Percentiles rank a stretch among this genome's conserved stretches.
Evolutionary conservation across 2,113 vertebrate genomes (phyloP).

Genomic region (Siniperca chuatsi): DNA sequence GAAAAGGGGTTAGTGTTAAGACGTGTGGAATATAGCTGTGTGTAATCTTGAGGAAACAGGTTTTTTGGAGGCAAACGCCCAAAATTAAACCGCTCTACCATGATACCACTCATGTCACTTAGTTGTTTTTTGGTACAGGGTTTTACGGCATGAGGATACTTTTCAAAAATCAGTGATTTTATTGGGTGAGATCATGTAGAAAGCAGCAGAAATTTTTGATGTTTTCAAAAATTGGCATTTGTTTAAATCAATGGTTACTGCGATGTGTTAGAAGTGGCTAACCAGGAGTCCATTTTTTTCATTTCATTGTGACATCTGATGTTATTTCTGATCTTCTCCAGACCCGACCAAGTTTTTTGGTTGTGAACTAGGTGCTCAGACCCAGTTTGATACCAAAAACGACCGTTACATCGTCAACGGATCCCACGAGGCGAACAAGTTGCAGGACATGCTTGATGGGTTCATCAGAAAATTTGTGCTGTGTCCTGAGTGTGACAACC

Average conservation of each 20-base stretch:
- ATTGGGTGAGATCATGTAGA: neutral
- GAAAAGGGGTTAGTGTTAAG: no score
- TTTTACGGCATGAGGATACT: no score
- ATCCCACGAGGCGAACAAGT: slow-evolving; percentile 99
- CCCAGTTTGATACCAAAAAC: slow-evolving; percentile 99
- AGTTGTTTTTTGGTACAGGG: no score
- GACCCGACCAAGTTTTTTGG: slow-evolving; percentile 99
- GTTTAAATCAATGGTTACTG: neutral
- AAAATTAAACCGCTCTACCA: no score
- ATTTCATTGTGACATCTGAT: neutral
- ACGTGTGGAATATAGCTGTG: no score
- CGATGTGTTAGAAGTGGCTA: neutral
- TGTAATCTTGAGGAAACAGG: no score
- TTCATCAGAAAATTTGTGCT: slow-evolving; percentile 99
- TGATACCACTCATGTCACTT: no score
- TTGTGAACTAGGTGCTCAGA: slow-evolving; percentile 99
- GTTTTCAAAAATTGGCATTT: neutral
- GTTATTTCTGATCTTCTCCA: slow-evolving; percentile 46
- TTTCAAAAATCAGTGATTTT: no score
- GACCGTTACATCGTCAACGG: slow-evolving; percentile 99
- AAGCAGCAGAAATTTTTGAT: neutral
- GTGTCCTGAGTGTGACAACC: slow-evolving; percentile 99
- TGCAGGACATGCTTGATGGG: slow-evolving; percentile 99
- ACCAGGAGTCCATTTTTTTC: neutral
- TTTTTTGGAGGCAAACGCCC: no score